phyloP scores from a whole-genome alignment of 2,888 invertebrate species.

The Mesoligia furuncula region DNA sequence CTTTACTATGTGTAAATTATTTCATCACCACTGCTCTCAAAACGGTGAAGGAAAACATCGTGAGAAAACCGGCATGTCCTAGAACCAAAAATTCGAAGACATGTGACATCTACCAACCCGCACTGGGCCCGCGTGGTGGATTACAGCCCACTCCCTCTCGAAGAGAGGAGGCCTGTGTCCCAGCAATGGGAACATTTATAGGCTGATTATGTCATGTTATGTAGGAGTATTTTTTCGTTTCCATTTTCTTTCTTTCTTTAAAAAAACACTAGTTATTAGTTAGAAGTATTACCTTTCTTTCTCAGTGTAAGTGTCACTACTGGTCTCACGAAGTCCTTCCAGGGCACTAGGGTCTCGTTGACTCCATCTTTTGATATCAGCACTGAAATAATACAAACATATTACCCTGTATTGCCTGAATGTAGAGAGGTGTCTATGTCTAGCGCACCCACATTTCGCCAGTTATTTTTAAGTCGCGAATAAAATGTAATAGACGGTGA shows the following conservation, averaged over 20 bases:
- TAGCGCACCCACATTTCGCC: not conserved
- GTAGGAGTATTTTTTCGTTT: not conserved
- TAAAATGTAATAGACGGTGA: not conserved
- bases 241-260: not conserved
- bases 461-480: not conserved
- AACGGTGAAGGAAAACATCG: too few species aligned
- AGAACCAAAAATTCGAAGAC: too few species aligned
- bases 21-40: too few species aligned
- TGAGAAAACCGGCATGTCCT: too few species aligned
- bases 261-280: not conserved
- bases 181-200: too few species aligned
- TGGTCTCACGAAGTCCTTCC: conserved; percentile 13
- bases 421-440: not conserved
- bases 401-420: not conserved
- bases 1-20: too few species aligned
- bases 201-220: too few species aligned
- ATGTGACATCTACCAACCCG: too few species aligned
- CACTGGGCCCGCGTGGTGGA: too few species aligned
- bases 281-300: conserved; percentile 52
- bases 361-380: conserved; percentile 60
- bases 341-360: conserved; percentile 66
- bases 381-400: conserved; percentile 65
- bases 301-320: conserved; percentile 48
- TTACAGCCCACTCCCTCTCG: too few species aligned
- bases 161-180: too few species aligned